Conservation (phyloP, 2,888 invertebrate genomes). For the Noctuana brunneofusca region DNA sequence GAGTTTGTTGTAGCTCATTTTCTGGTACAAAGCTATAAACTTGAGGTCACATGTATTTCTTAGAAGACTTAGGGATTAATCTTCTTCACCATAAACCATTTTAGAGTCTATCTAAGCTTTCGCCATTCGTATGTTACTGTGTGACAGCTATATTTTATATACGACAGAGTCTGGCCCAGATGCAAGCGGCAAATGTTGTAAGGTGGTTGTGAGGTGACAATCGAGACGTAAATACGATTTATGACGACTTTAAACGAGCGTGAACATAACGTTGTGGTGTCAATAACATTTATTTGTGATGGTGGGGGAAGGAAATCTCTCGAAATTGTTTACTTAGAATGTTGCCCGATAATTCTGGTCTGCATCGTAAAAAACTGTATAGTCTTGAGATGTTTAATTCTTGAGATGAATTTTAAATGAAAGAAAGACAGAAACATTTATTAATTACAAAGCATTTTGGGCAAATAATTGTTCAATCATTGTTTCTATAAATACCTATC, state of each 20-base stretch:
- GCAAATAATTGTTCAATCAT: too few species aligned
- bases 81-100: not conserved
- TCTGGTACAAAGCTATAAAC: too few species aligned
- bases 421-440: too few species aligned
- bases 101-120: not conserved
- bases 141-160: slow-evolving; percentile 7
- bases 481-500: too few species aligned
- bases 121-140: not conserved
- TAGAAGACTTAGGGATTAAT: not conserved
- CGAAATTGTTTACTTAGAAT: not conserved
- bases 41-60: too few species aligned
- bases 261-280: slow-evolving; percentile 17
- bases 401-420: too few species aligned
- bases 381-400: too few species aligned
- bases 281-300: slow-evolving; percentile 1
- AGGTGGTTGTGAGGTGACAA: slow-evolving; percentile 18
- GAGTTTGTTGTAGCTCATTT: too few species aligned
- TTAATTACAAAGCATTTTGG: too few species aligned
- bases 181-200: slow-evolving; percentile 8
- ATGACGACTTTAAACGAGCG: slow-evolving; percentile 7
- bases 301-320: not conserved
- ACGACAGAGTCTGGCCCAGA: slow-evolving; percentile 10
- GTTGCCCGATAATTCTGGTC: not conserved
- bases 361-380: too few species aligned
- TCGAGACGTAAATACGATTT: slow-evolving; percentile 23